Evolutionary conservation across 1,140 invertebrate genomes (phyloP), one percentile per base, ranked within the genome.

Genomic region (Trachymyrmex cornetzi): DNA sequence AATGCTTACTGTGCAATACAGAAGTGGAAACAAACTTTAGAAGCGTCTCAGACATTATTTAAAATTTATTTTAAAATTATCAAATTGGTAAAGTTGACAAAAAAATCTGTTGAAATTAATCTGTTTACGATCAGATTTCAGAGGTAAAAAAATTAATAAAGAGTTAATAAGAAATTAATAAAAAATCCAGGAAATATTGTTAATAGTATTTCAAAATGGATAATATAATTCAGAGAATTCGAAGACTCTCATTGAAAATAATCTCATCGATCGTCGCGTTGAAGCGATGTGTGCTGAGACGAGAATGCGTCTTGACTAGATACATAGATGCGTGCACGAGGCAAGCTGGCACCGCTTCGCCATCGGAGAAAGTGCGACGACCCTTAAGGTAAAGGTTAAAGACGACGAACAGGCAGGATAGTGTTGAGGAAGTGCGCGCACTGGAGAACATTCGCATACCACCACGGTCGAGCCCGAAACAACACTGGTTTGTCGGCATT

Each of bases 351-450:
- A 92, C 77, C 86, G 89, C 86, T 87, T 72, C 74, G 87, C 88
- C 89, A 91, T 86, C 92, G 94, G 94, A 94, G 94, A 95, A 95
- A 95, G 94, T 95, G 94, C 94, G 92, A 92, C 89, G 85, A 90
- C 91, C 89, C 93, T 94, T 93, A 94, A 95, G 93, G 93, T 94
- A 94, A 93, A 95, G 93, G 93, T 94, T 93, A 94, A 93, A 92
- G 92, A 93, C 90, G 92, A 93, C 90, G 90, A 91, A 86, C 81
- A 87, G 79, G 91, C 59, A 53, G 48, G 48, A 38, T 16, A n/a
- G 27, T 24, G 69, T 66, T 11, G 64, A 27, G 53, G 50, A 55
- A 71, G 27, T 88, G 38, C 7, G 38, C 59, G 55, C 24, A 34
- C 19, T 55, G 69, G 55, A n/a, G n/a, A 24, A 74, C 30, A 81